Percentiles rank a stretch among this genome's conserved stretches.
phyloP scores from a whole-genome alignment of 2,113 vertebrate species.

The Machaerirhynchus nigripectus region DNA sequence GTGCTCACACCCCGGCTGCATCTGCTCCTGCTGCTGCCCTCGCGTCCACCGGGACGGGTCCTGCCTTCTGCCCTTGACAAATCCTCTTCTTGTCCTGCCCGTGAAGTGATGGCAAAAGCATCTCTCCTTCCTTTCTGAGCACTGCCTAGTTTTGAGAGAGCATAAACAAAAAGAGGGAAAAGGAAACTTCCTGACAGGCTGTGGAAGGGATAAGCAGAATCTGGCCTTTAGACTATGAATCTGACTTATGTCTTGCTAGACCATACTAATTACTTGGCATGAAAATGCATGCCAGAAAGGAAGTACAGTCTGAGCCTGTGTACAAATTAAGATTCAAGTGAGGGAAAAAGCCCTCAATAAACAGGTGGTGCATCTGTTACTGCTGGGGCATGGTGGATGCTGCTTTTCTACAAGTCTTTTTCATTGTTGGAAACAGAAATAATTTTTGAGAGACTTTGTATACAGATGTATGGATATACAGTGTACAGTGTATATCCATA shows the following conservation, averaged over 20 bases:
- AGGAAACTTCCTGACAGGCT: background rate
- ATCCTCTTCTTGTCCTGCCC: background rate
- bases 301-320: background rate
- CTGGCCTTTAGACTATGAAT: background rate
- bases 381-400: background rate
- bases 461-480: background rate
- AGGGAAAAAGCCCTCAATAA: background rate
- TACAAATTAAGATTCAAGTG: background rate
- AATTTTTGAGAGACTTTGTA: background rate
- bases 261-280: background rate
- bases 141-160: background rate
- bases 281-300: background rate
- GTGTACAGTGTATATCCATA: background rate
- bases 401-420: background rate
- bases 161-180: background rate
- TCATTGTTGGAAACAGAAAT: background rate
- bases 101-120: background rate
- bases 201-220: background rate
- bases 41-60: accelerated
- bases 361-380: background rate
- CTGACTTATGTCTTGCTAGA: background rate
- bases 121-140: background rate
- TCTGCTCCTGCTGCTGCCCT: background rate
- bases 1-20: background rate
- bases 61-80: background rate